Percentiles rank a stretch among this genome's conserved stretches.
phyloP scores from a whole-genome alignment of 2,113 vertebrate species.

The Rattus norvegicus region DNA sequence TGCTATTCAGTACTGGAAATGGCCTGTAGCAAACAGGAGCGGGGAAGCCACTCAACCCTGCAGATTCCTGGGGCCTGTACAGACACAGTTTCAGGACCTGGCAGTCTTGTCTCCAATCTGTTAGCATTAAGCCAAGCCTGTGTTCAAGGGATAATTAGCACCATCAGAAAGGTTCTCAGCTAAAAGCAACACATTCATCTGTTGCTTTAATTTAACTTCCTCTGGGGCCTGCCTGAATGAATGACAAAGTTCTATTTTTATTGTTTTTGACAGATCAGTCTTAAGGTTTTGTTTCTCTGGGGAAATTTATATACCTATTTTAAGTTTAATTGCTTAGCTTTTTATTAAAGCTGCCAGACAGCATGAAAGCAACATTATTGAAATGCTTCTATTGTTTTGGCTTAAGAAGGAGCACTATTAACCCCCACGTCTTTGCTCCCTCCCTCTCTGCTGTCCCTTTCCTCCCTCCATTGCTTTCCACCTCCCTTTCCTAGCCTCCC shows the following conservation, averaged over 20 bases:
- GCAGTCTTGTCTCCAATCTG: slow-evolving; percentile 10
- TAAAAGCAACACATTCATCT: slow-evolving; percentile 74
- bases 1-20: not conserved
- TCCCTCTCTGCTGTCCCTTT: rapidly evolving
- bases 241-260: slow-evolving; percentile 79
- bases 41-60: not conserved
- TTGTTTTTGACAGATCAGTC: slow-evolving; percentile 78
- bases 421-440: too few species aligned
- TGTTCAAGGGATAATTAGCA: slow-evolving; percentile 67
- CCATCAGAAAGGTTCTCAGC: slow-evolving; percentile 65
- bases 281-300: slow-evolving; percentile 74
- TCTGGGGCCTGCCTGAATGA: slow-evolving; percentile 73
- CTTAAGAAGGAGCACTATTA: slow-evolving; percentile 21
- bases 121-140: slow-evolving; percentile 1
- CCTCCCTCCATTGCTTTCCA: too few species aligned
- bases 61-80: slow-evolving; percentile 45
- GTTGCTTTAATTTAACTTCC: slow-evolving; percentile 74
- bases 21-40: slow-evolving; percentile 52
- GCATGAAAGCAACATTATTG: not conserved
- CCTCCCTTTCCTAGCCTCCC: too few species aligned
- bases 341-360: slow-evolving; percentile 60
- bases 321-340: slow-evolving; percentile 76
- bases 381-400: slow-evolving; percentile 60
- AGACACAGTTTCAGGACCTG: not conserved
- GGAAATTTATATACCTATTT: slow-evolving; percentile 74